Percentiles rank a stretch among this genome's conserved stretches.
Evolutionary conservation across 2,888 invertebrate species (phyloP).

Genomic region (Graphium colonna): DNA sequence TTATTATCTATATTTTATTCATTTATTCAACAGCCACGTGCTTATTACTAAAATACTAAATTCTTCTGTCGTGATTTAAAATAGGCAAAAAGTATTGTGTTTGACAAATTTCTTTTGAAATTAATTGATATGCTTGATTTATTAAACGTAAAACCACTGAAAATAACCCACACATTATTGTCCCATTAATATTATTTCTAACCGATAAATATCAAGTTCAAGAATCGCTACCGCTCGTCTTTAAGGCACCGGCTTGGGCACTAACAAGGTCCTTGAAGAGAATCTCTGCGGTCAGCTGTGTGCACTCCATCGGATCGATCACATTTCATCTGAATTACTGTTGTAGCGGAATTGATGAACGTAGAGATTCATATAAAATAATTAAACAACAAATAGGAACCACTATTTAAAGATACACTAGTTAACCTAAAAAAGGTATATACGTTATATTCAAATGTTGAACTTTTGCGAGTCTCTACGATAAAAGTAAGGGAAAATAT

Average conservation of each 20-base stretch:
- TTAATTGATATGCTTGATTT: too few species aligned
- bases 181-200: background rate
- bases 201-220: background rate
- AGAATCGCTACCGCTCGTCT: slow-evolving; percentile 4
- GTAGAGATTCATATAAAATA: too few species aligned
- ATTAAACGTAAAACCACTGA: too few species aligned
- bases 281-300: slow-evolving; percentile 24
- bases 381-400: too few species aligned
- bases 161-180: too few species aligned
- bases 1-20: too few species aligned
- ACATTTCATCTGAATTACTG: slow-evolving; percentile 8
- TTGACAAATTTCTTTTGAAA: background rate
- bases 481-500: too few species aligned
- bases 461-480: too few species aligned
- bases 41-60: background rate
- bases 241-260: background rate
- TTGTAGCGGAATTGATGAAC: background rate
- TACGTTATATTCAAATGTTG: too few species aligned
- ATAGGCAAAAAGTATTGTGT: background rate
- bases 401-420: too few species aligned
- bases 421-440: too few species aligned
- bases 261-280: slow-evolving; percentile 35
- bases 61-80: background rate
- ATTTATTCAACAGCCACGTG: too few species aligned
- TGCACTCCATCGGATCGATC: slow-evolving; percentile 4